A percentile compares a stretch with the other conserved stretches of the same genome.
phyloP scores from a whole-genome alignment of 2,888 invertebrate genomes.

The Euplagia quadripunctaria region DNA sequence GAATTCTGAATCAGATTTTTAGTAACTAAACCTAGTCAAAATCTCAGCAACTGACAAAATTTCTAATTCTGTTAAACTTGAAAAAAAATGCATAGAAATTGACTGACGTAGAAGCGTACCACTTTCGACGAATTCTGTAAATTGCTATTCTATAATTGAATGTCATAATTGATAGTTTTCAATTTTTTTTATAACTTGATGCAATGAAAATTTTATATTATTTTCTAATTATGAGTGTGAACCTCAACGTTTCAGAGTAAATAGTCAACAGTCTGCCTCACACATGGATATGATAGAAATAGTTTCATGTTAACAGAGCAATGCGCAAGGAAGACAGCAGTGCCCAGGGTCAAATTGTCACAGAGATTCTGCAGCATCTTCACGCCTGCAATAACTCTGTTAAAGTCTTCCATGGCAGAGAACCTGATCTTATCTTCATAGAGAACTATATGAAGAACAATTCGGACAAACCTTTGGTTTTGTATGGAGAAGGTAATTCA shows the following conservation, averaged over 20 bases:
- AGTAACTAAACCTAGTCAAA: background rate
- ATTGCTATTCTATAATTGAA: background rate
- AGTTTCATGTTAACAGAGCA: slow-evolving; percentile 82
- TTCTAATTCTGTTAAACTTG: background rate
- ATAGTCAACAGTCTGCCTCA: background rate
- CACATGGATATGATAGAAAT: background rate
- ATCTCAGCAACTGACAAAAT: background rate
- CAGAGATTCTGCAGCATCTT: slow-evolving; percentile 97
- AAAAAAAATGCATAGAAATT: background rate
- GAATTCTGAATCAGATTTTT: slow-evolving; percentile 14
- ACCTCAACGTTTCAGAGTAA: background rate
- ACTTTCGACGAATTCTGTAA: no score
- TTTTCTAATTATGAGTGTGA: background rate
- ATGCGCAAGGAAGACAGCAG: slow-evolving; percentile 98
- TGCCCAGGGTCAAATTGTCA: slow-evolving; percentile 97
- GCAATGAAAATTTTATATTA: background rate
- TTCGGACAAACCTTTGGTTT: slow-evolving; percentile 95
- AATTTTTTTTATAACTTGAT: background rate
- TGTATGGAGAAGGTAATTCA: slow-evolving; percentile 94
- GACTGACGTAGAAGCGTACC: no score
- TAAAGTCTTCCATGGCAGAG: slow-evolving; percentile 97
- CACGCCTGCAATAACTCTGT: slow-evolving; percentile 98
- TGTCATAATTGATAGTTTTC: background rate
- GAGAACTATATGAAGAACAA: slow-evolving; percentile 94
- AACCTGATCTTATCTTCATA: slow-evolving; percentile 93